phyloP scores from a whole-genome alignment of 2,797 vertebrate genomes.

The Hippocampus kuda region DNA sequence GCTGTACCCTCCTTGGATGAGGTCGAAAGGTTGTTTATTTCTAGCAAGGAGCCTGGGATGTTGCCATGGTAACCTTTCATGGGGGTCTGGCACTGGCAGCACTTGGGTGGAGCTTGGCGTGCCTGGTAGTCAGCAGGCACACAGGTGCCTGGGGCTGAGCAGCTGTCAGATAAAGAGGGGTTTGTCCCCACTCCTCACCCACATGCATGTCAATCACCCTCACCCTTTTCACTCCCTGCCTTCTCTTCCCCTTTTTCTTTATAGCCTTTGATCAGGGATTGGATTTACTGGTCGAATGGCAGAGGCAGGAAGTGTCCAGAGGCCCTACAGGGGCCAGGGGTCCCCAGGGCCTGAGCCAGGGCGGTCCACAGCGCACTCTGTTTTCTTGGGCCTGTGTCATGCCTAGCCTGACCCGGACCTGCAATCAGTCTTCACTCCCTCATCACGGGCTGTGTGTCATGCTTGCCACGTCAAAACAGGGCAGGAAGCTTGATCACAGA shows the following conservation, averaged over 20 bases:
- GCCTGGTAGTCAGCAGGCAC: slow-evolving; percentile 55
- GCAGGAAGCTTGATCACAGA: slow-evolving; percentile 28
- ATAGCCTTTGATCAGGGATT: slow-evolving; percentile 67
- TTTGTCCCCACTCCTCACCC: slow-evolving; percentile 45
- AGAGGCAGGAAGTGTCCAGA: slow-evolving; percentile 63
- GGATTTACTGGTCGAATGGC: slow-evolving; percentile 63
- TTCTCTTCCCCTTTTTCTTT: slow-evolving; percentile 47
- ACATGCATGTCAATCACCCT: slow-evolving; percentile 56
- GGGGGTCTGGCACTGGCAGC: slow-evolving; percentile 43
- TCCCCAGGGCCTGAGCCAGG: slow-evolving; percentile 13
- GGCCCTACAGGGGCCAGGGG: slow-evolving; percentile 37
- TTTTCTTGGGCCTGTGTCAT: slow-evolving; percentile 55
- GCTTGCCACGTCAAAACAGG: slow-evolving; percentile 41
- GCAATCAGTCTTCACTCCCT: slow-evolving; percentile 50
- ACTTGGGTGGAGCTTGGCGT: slow-evolving; percentile 58
- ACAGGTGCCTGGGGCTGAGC: slow-evolving; percentile 60
- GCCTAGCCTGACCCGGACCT: slow-evolving; percentile 39
- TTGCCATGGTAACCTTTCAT: slow-evolving; percentile 60
- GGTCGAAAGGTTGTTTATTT: slow-evolving; percentile 63
- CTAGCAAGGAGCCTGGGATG: slow-evolving; percentile 37
- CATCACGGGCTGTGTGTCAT: slow-evolving; percentile 53
- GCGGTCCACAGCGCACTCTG: slow-evolving; percentile 49
- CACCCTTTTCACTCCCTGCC: slow-evolving; percentile 58
- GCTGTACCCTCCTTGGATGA: slow-evolving; percentile 51
- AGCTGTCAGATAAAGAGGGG: slow-evolving; percentile 64